Conservation (phyloP, 2,888 invertebrate species). For the Conchocele bisecta region DNA sequence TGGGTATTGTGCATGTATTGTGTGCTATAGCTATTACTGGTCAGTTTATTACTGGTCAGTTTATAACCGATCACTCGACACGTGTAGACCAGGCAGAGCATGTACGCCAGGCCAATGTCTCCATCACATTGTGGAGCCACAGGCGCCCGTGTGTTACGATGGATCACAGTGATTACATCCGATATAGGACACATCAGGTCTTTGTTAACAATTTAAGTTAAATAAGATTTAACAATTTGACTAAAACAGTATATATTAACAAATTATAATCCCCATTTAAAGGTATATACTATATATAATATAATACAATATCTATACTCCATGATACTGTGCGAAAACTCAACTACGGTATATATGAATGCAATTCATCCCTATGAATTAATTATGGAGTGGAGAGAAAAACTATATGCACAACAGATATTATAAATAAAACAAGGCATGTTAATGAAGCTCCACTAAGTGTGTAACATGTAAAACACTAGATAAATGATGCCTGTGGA, state of each 20-base stretch:
- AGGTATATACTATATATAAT: slow-evolving; percentile 61
- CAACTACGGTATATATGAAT: too few species aligned
- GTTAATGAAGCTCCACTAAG: too few species aligned
- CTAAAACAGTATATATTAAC: slow-evolving; percentile 68
- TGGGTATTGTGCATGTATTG: too few species aligned
- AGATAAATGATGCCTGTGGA: too few species aligned
- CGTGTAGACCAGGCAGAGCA: too few species aligned
- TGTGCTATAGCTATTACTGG: too few species aligned
- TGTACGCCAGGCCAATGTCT: too few species aligned
- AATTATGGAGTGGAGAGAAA: not conserved
- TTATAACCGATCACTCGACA: too few species aligned
- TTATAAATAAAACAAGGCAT: too few species aligned
- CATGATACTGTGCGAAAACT: slow-evolving; percentile 47
- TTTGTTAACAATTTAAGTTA: slow-evolving; percentile 70
- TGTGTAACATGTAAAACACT: too few species aligned
- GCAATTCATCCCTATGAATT: slow-evolving; percentile 16
- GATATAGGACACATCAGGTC: slow-evolving; percentile 34
- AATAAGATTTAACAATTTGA: slow-evolving; percentile 72
- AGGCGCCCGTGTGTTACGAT: not conserved
- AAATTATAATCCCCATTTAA: slow-evolving; percentile 59
- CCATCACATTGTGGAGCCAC: too few species aligned
- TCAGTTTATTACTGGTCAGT: too few species aligned
- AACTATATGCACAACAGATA: slow-evolving; percentile 18
- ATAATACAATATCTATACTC: slow-evolving; percentile 67
- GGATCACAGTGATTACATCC: slow-evolving; percentile 42